phyloP scores from a whole-genome alignment of 2,797 vertebrate species.

The Neomorphus geoffroyi region DNA sequence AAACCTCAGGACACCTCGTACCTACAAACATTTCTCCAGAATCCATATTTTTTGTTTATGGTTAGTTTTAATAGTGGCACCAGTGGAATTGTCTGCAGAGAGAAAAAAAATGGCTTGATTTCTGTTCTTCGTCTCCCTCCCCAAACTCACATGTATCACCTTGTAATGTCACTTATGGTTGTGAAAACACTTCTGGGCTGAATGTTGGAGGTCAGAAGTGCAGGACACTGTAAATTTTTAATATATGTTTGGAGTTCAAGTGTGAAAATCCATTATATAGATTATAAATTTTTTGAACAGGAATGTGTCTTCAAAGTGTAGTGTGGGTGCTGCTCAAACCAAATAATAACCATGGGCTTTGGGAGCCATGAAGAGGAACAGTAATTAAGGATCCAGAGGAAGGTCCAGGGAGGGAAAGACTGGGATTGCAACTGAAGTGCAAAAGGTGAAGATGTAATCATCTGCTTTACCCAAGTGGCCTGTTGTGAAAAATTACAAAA shows the following conservation, averaged over 20 bases:
- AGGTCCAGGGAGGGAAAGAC: not conserved
- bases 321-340: not conserved
- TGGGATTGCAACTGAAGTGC: not conserved
- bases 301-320: not conserved
- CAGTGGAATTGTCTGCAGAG: not conserved
- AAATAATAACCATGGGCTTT: slow-evolving; percentile 12
- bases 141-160: not conserved
- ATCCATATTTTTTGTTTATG: not conserved
- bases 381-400: slow-evolving; percentile 14
- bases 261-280: slow-evolving; percentile 58
- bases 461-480: slow-evolving; percentile 39
- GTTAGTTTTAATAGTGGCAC: not conserved
- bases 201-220: slow-evolving; percentile 4
- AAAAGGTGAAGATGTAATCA: slow-evolving; percentile 62
- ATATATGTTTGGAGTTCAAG: slow-evolving; percentile 55
- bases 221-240: slow-evolving; percentile 27
- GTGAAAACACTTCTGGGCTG: slow-evolving; percentile 2
- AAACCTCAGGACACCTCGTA: not conserved
- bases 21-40: not conserved
- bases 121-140: not conserved
- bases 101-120: not conserved
- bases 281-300: slow-evolving; percentile 46
- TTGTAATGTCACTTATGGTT: not conserved
- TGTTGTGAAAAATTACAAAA: slow-evolving; percentile 49
- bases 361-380: not conserved